Evolutionary conservation across 2,797 vertebrate genomes (phyloP), one percentile per base, ranked within the genome.

Genomic region (Enteromius unitaeniatus): DNA sequence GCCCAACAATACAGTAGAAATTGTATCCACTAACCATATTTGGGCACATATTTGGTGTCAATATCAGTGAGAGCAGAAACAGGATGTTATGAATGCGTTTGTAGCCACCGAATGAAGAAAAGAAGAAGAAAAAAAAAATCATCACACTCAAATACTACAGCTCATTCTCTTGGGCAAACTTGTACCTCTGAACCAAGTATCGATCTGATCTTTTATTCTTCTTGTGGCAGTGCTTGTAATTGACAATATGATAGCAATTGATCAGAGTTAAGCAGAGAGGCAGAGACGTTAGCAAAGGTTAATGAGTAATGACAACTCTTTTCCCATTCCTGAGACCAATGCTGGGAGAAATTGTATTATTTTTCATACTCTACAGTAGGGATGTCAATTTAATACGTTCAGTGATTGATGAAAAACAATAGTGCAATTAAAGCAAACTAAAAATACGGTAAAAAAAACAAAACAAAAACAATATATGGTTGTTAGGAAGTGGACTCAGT

Each of bases 131-230:
- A n/a, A n/a, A 15, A 15, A 2, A 17, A 55, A 21, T 37, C 37
- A 34, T 68, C 21, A 26, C 26, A 64, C 26, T 69, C 78, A 73
- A 55, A 82, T 31, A 31, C 31, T 31, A 31, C 45, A 42, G 45
- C 64, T 64, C 17, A n/a, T 65, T 70, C 75, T 78, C 84, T 26
- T 53, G 67, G 60, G 75, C 45, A 78, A 73, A 73, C 53, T n/a
- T 82, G 79, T 82, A 78, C 49, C 74, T 62, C 42, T 67, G 49
- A 82, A 42, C 19, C 26, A 81, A 26, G 28, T 79, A 82, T 83
- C 14, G 79, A 84, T 75, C 83, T 47, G 11, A 72, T 80, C 3
- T 64, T 34, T 23, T n/a, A 8, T 78, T 73, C 21, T 47, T 51
- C 42, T 67, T 64, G 37, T 26, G 28, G 69, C 23, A 23, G 28